A percentile compares a stretch with the other conserved stretches of the same genome.
These are phyloP conservation scores for Anguilla anguilla DNA, from an alignment of 2,797 vertebrate species.

Conservation along the genomic window DNA sequence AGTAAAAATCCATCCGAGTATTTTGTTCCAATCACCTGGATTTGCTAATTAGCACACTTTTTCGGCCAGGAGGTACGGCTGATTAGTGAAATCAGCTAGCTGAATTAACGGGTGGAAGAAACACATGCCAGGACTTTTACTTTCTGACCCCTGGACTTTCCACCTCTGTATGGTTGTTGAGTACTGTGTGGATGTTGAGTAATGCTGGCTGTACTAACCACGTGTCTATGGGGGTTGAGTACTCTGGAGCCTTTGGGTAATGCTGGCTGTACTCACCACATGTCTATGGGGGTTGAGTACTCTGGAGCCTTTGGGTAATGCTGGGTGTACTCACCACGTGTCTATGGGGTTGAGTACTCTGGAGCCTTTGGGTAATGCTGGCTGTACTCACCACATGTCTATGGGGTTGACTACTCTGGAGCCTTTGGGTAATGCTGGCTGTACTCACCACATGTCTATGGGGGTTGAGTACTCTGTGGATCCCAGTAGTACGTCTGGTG, in stretches of 20 bases:
- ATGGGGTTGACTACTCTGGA: neutral
- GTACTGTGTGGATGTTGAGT: no score
- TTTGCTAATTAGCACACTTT: no score
- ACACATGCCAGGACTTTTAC: no score
- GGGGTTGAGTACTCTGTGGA: slow-evolving; percentile 94
- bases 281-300: neutral
- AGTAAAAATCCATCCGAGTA: no score
- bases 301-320: neutral
- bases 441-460: slow-evolving; percentile 93
- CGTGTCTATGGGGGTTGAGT: neutral
- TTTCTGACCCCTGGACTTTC: no score
- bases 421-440: neutral
- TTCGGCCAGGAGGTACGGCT: no score
- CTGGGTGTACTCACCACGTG: neutral
- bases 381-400: neutral
- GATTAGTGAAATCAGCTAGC: no score
- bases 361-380: neutral
- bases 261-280: neutral
- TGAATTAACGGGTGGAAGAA: no score
- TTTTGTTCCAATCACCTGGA: no score
- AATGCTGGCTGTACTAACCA: no score
- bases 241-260: neutral
- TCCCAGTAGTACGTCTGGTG: slow-evolving; percentile 91
- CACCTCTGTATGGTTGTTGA: no score
- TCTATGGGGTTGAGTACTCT: neutral